Base-by-base conservation (phyloP, 2,113 vertebrate genomes). In the Baryphthengus martii region DNA sequence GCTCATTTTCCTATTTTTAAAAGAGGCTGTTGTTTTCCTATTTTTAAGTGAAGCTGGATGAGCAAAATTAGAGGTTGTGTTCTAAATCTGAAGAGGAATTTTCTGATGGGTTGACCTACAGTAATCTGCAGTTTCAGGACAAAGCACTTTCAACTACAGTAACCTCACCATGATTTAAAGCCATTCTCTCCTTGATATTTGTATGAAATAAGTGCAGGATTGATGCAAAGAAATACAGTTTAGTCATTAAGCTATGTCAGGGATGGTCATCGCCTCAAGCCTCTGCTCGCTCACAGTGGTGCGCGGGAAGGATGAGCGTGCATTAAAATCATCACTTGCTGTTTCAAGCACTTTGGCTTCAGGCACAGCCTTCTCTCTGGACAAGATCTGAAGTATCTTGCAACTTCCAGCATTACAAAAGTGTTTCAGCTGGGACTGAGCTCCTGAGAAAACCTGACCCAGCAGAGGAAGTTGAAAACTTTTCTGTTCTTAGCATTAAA, bases 61-160 rank as follows among this genome's bases (percentile, higher is more conserved):
- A 89, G n/a, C 80, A 44, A 94, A 96, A 95, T 95, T 92, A 97
- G 88, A 91, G 95, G 95, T 94, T 97, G 62, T 76, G 78, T 76
- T 93, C 95, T 94, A 96, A 95, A 95, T 95, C 74, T 6, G 37
- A 93, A 72, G 70, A 93, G 81, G 90, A 92, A 72, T 94, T 92
- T 91, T 95, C 6, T 23, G 87, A 93, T 52, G 86, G 83, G 76
- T 29, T 75, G 80, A 61, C 84, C 76, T 71, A 28, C 47, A 66
- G 75, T 90, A 76, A 62, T 61, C 65, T 55, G 52, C 76, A 90
- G 45, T 80, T 89, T 78, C 45, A 31, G 56, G 65, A 74, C 66
- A 26, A 40, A 92, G 28, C 37, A 2, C 45, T 70, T 68, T 4
- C 3, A 25, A 55, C 76, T 88, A 5, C 77, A n/a, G 45, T 55